Base-by-base conservation (phyloP, 2,888 invertebrate genomes). In the Baccha elongata region DNA sequence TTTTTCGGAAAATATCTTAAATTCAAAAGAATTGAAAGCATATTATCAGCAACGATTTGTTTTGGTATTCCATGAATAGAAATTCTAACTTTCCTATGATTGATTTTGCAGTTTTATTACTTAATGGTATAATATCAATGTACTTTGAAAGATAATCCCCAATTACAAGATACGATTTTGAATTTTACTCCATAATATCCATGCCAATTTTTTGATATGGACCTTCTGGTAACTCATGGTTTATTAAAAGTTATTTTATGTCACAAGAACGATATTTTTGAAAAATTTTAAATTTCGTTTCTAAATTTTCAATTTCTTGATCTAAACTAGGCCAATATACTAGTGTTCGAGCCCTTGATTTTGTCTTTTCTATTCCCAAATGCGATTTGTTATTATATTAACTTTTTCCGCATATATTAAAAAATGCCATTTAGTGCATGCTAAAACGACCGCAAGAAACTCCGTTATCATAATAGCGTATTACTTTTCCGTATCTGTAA, bases 401-500 rank as follows among this genome's bases (percentile, higher is more conserved):
- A 67, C 21, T 23, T 67, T 50, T 52, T 10, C 37, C 11, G 52
- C 40, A n/a, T 53, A 65, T 40, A 67, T 67, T 21, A 32, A 19
- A 2, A 11, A 6, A 40, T 67, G 50, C 19, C 23, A 65, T 26
- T 65, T 65, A 10, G 1, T 37, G 40, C 50, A 50, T 17, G 50
- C 65, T 50, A 50, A 65, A 13, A 46, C 29, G 11, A 65, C 32
- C 10, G 17, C 65, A 42, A 42, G 42, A 42, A 42, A n/a, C n/a
- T n/a, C n/a, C n/a, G n/a, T n/a, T n/a, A n/a, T n/a, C n/a, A n/a
- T n/a, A n/a, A n/a, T n/a, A n/a, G n/a, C n/a, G n/a, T n/a, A n/a
- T n/a, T n/a, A n/a, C n/a, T n/a, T n/a, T n/a, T n/a, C n/a, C n/a
- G n/a, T n/a, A n/a, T n/a, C n/a, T n/a, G n/a, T n/a, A n/a, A n/a